Conservation (phyloP, 2,113 vertebrate species). For the Campylomormyrus numenius region DNA sequence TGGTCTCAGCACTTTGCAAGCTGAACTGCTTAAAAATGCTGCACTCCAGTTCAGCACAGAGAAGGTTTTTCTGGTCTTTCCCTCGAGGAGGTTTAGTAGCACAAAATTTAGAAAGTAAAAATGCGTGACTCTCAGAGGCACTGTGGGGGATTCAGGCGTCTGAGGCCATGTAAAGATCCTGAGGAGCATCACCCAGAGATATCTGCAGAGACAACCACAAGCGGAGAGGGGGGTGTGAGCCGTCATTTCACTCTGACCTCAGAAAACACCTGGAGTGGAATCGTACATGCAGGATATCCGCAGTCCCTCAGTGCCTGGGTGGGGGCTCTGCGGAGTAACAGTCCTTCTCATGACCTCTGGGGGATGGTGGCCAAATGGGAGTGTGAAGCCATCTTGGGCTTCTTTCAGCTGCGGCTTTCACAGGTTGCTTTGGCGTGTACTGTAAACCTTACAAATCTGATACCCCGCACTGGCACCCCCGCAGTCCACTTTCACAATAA, state of each 20-base stretch:
- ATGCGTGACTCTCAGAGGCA: neutral
- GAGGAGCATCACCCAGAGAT: neutral
- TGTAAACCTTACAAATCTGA: neutral
- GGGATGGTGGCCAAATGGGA: neutral
- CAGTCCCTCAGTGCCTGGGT: neutral
- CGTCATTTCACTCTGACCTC: neutral
- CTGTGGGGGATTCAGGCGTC: neutral
- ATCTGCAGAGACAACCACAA: neutral
- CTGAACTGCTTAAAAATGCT: neutral
- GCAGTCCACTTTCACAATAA: neutral
- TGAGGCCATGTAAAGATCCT: neutral
- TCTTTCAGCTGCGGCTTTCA: neutral
- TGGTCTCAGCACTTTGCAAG: neutral
- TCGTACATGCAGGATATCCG: neutral
- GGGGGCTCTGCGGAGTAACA: neutral
- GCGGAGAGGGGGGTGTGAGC: neutral
- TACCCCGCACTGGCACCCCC: neutral
- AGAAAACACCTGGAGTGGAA: neutral
- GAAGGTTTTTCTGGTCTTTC: neutral
- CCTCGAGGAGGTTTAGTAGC: neutral
- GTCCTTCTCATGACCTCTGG: neutral
- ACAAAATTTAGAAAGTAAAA: neutral
- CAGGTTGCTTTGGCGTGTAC: neutral
- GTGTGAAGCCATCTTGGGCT: neutral
- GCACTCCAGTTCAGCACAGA: neutral